phyloP scores from a whole-genome alignment of 2,888 invertebrate species.

The Chromoteleia sp. region DNA sequence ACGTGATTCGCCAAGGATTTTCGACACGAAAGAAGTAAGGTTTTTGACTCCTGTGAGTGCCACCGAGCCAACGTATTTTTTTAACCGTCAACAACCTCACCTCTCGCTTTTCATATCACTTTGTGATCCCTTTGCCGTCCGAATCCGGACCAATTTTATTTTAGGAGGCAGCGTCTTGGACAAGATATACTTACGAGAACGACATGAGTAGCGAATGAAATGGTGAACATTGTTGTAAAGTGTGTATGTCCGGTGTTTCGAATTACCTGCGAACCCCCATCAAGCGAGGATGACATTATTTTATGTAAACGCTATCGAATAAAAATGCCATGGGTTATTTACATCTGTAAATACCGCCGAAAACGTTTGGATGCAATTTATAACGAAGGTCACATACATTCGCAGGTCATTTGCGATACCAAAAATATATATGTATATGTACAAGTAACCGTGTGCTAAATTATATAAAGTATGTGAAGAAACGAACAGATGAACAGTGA shows the following conservation, averaged over 20 bases:
- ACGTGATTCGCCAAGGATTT: constrained; percentile 26
- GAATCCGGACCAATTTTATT: constrained; percentile 25
- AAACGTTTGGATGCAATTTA: too few species aligned
- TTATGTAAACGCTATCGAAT: constrained; percentile 27
- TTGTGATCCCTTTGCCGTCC: constrained; percentile 42
- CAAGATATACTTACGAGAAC: constrained; percentile 43
- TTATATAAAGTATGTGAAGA: constrained; percentile 46
- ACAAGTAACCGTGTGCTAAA: constrained; percentile 66
- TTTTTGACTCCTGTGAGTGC: constrained; percentile 41
- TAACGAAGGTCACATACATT: constrained; percentile 9
- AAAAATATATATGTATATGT: constrained; percentile 57
- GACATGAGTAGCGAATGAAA: constrained; percentile 26
- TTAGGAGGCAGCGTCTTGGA: constrained; percentile 12
- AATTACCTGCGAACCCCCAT: constrained; percentile 33
- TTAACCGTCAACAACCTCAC: constrained; percentile 45
- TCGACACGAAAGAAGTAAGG: constrained; percentile 51
- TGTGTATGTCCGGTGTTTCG: constrained; percentile 33
- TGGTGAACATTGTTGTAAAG: constrained; percentile 40
- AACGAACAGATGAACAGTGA: constrained; percentile 30
- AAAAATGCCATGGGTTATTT: constrained; percentile 36
- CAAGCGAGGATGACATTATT: constrained; percentile 29
- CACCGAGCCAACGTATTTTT: constrained; percentile 57
- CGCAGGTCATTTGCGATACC: constrained; percentile 41
- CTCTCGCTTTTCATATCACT: constrained; percentile 46
- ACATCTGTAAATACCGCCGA: constrained; percentile 50